Percentiles rank a stretch among this genome's conserved stretches.
Conservation (phyloP, 2,888 invertebrate genomes). For the Mayetiola destructor region DNA sequence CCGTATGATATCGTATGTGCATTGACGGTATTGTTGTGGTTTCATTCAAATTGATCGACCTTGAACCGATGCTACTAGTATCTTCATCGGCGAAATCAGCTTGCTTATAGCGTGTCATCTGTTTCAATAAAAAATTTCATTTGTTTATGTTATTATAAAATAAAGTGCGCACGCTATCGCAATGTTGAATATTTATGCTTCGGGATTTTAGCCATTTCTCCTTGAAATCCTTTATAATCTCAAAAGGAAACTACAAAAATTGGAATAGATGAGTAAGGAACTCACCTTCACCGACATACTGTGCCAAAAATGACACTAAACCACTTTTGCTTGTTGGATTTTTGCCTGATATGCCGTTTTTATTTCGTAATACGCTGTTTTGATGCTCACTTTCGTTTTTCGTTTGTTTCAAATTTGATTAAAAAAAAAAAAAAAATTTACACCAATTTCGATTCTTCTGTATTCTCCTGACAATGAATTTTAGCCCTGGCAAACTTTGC, state of each 20-base stretch:
- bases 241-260: background rate
- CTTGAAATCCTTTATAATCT: background rate
- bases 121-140: conserved; percentile 26
- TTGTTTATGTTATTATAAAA: too few relatives aligned
- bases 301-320: too few relatives aligned
- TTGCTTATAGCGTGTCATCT: conserved; percentile 83
- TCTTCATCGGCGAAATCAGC: conserved; percentile 77
- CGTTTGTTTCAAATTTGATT: too few relatives aligned
- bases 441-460: too few relatives aligned
- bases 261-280: background rate
- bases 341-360: too few relatives aligned
- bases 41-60: conserved; percentile 66
- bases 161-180: too few relatives aligned
- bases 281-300: conserved; percentile 11
- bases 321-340: too few relatives aligned
- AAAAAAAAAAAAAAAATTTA: too few relatives aligned
- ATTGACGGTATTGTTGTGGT: conserved; percentile 64
- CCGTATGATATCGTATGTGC: conserved; percentile 68
- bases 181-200: background rate
- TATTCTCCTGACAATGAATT: too few relatives aligned
- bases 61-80: conserved; percentile 54
- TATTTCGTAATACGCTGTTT: too few relatives aligned
- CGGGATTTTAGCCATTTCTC: background rate
- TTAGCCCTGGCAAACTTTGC: too few relatives aligned
- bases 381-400: too few relatives aligned